phyloP scores from a whole-genome alignment of 2,888 invertebrate species.

The Seira musarum region DNA sequence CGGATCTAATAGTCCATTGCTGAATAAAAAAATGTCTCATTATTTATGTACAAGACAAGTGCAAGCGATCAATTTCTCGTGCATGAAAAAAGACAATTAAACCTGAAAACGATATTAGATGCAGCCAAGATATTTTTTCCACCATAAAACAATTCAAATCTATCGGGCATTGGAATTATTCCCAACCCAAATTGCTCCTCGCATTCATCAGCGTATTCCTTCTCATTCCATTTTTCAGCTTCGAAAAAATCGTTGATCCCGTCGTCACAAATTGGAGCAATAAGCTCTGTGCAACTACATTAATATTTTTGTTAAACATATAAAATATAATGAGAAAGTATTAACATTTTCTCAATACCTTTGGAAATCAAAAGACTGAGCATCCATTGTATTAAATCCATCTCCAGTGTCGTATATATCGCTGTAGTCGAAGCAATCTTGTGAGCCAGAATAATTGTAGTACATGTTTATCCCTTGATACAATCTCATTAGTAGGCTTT shows the following conservation, averaged over 20 bases:
- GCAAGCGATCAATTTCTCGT: background rate
- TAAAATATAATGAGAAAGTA: background rate
- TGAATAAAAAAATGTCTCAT: constrained; percentile 71
- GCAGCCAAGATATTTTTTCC: constrained; percentile 79
- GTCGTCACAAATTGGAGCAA: constrained; percentile 92
- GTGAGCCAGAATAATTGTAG: constrained; percentile 84
- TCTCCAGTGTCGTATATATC: constrained; percentile 73
- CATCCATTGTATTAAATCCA: constrained; percentile 32
- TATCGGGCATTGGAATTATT: constrained; percentile 79
- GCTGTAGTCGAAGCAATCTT: constrained; percentile 79
- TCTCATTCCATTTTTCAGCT: constrained; percentile 81
- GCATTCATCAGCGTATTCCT: constrained; percentile 79
- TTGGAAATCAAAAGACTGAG: constrained; percentile 40
- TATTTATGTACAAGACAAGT: background rate
- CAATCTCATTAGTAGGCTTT: constrained; percentile 77
- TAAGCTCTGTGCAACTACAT: constrained; percentile 95
- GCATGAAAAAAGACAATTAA: constrained; percentile 23
- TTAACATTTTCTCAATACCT: background rate
- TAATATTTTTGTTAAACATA: constrained; percentile 77
- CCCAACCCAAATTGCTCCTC: constrained; percentile 76
- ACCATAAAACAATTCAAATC: constrained; percentile 84
- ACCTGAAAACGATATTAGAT: constrained; percentile 77
- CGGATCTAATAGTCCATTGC: constrained; percentile 89
- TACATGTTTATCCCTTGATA: constrained; percentile 82
- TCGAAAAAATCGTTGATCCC: constrained; percentile 89